These are phyloP conservation scores for Zaprionus lineosus DNA, from an alignment of 2,888 invertebrate genomes.

Conservation along the genomic window DNA sequence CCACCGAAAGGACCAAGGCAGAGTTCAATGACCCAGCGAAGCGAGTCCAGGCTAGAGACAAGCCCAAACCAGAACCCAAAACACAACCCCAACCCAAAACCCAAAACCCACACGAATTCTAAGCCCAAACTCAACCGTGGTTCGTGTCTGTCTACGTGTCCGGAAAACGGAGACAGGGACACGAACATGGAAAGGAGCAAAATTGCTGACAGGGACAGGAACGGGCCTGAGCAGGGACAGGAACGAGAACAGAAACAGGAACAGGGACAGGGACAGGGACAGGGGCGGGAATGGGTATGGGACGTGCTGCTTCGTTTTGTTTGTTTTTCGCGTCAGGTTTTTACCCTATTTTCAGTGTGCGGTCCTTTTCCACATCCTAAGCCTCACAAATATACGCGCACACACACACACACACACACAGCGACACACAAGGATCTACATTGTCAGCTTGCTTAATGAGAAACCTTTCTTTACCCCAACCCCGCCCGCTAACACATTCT, in stretches of 20 bases:
- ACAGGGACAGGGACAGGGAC: neutral
- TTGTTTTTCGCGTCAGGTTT: conserved; percentile 78
- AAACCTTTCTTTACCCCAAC: neutral
- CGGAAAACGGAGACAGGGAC: neutral
- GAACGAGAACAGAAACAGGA: neutral
- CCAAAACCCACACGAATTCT: neutral
- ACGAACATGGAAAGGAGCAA: neutral
- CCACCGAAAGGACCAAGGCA: too few species aligned
- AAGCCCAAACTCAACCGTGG: neutral
- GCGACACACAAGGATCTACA: conserved; percentile 7
- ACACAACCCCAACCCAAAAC: neutral
- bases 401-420: conserved; percentile 24
- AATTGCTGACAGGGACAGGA: neutral
- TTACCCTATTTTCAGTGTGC: conserved; percentile 72
- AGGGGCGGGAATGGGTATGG: conserved; percentile 8
- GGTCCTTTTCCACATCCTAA: conserved; percentile 50
- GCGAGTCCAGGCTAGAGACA: neutral
- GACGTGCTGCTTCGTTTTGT: conserved; percentile 59
- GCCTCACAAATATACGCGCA: conserved; percentile 31
- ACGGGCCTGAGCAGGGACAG: neutral
- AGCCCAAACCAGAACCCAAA: neutral
- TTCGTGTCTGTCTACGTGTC: neutral
- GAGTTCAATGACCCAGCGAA: neutral
- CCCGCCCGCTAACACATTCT: neutral
- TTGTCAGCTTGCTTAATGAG: conserved; percentile 31